Percentiles rank a stretch among this genome's conserved stretches.
These are phyloP conservation scores for Laticauda laticaudata DNA, from an alignment of 2,113 vertebrate genomes.

Conservation along the genomic window DNA sequence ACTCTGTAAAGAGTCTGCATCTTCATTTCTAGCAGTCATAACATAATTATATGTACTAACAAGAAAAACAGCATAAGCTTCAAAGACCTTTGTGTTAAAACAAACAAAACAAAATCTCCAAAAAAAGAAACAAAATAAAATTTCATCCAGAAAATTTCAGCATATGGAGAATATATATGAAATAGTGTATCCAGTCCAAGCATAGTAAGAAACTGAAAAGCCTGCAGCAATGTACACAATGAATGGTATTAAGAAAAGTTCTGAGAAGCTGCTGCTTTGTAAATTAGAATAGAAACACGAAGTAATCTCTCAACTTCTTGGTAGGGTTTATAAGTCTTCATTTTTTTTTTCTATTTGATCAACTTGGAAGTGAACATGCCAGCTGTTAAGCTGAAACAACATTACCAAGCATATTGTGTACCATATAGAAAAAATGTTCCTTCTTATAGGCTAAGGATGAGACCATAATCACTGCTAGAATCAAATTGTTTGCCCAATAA, in stretches of 20 bases:
- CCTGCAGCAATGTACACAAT: background rate
- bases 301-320: background rate
- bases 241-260: background rate
- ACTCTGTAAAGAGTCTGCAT: background rate
- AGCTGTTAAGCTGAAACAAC: background rate
- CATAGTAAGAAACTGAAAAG: background rate
- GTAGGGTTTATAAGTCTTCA: background rate
- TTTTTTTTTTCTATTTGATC: background rate
- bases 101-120: background rate
- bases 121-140: background rate
- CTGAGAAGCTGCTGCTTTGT: constrained; percentile 5
- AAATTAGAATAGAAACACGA: background rate
- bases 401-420: background rate
- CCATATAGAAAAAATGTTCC: background rate
- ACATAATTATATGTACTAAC: constrained; percentile 27
- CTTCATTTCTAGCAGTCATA: constrained; percentile 19
- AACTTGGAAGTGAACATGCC: background rate
- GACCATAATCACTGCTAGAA: background rate
- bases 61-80: constrained; percentile 30
- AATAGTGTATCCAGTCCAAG: constrained; percentile 6
- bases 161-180: background rate
- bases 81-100: constrained; percentile 33
- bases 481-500: background rate
- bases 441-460: background rate
- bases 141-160: background rate